Conservation (phyloP, 1,140 invertebrate genomes). For the Drosophila saltans region DNA sequence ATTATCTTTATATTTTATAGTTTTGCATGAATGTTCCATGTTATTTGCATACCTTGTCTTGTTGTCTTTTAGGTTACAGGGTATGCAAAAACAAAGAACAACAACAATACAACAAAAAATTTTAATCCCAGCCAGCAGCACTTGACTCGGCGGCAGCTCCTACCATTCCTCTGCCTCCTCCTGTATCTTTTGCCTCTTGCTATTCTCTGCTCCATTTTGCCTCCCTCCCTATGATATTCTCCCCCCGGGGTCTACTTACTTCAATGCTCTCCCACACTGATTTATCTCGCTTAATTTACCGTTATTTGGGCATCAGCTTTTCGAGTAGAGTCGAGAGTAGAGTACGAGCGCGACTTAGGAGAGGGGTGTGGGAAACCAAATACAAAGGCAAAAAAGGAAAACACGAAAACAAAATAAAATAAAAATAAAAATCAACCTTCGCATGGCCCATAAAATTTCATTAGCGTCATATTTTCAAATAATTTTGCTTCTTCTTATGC, state of each 20-base stretch:
- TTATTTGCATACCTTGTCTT: neutral
- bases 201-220: no score
- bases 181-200: neutral
- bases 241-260: neutral
- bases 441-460: slow-evolving; percentile 81
- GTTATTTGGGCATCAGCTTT: slow-evolving; percentile 80
- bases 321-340: slow-evolving; percentile 39
- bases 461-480: slow-evolving; percentile 81
- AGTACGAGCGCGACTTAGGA: neutral
- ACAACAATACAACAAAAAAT: slow-evolving; percentile 44
- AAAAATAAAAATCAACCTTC: slow-evolving; percentile 81
- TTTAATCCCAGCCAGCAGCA: slow-evolving; percentile 70
- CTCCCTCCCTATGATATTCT: neutral
- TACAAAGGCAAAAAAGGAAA: slow-evolving; percentile 18
- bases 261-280: slow-evolving; percentile 56
- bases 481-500: slow-evolving; percentile 74
- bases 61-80: neutral
- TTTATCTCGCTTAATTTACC: slow-evolving; percentile 80
- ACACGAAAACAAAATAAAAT: slow-evolving; percentile 77
- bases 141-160: slow-evolving; percentile 38
- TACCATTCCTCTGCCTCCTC: slow-evolving; percentile 20
- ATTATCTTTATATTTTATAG: no score
- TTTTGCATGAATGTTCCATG: no score
- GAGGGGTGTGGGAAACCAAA: slow-evolving; percentile 29
- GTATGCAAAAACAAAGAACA: slow-evolving; percentile 28